phyloP scores from a whole-genome alignment of 2,797 vertebrate genomes.

The Agapornis canus region DNA sequence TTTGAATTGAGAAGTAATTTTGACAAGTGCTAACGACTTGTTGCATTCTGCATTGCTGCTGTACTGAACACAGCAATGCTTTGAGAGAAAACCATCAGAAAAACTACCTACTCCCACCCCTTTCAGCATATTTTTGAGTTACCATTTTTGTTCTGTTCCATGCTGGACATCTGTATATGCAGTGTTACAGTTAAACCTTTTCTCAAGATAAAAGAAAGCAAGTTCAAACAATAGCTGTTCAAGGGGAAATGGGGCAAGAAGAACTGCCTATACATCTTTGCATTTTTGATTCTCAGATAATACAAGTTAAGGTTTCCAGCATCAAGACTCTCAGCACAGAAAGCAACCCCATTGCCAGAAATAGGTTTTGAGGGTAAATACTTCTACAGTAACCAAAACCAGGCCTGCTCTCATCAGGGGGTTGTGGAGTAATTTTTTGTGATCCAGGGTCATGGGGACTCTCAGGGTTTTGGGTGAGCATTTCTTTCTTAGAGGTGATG shows the following conservation, averaged over 20 bases:
- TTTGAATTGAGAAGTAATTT: not conserved
- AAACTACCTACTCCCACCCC: not conserved
- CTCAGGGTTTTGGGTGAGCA: not conserved
- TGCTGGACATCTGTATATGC: not conserved
- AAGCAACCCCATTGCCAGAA: not conserved
- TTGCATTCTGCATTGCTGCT: not conserved
- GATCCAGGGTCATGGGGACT: not conserved
- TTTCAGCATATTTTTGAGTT: not conserved
- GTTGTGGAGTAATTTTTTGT: not conserved
- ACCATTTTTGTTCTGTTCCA: not conserved
- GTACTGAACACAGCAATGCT: not conserved
- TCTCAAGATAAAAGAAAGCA: not conserved
- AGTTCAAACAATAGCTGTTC: not conserved
- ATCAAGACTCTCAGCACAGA: not conserved
- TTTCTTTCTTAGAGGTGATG: not conserved
- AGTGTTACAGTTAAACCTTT: not conserved
- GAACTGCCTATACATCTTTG: not conserved
- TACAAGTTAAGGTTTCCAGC: not conserved
- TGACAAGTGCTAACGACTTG: not conserved
- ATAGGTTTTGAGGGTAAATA: not conserved
- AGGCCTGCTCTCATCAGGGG: not conserved
- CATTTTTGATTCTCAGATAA: not conserved
- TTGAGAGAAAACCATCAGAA: not conserved
- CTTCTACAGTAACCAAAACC: not conserved
- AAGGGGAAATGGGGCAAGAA: not conserved